Evolutionary conservation across 1,140 invertebrate species (phyloP).

Genomic region (Lutraria rhynchaena): DNA sequence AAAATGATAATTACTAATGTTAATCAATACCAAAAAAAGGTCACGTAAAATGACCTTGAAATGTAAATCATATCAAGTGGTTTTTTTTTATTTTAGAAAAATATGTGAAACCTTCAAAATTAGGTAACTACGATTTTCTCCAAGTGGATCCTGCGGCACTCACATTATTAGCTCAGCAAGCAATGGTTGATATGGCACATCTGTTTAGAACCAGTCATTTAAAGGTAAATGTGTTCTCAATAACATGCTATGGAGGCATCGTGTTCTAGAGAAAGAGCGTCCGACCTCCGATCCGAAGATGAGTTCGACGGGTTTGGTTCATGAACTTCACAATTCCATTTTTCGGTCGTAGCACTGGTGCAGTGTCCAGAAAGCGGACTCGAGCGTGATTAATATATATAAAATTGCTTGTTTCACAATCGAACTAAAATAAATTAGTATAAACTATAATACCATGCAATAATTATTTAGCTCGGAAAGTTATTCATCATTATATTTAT

Average conservation of each 20-base stretch:
- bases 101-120: not conserved
- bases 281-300: not conserved
- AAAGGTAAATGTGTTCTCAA: slow-evolving; percentile 57
- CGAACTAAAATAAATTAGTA: too few species aligned
- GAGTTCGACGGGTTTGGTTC: too few species aligned
- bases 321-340: not conserved
- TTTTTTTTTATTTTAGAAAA: not conserved
- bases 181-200: slow-evolving; percentile 75
- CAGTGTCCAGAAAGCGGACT: too few species aligned
- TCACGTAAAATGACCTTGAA: too few species aligned
- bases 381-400: too few species aligned
- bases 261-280: not conserved
- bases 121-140: slow-evolving; percentile 55
- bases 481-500: too few species aligned
- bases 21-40: too few species aligned
- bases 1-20: too few species aligned
- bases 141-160: slow-evolving; percentile 70
- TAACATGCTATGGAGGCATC: not conserved
- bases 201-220: slow-evolving; percentile 74
- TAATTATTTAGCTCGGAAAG: too few species aligned
- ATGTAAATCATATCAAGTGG: too few species aligned
- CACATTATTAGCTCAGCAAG: slow-evolving; percentile 70
- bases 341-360: not conserved
- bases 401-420: too few species aligned
- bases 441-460: too few species aligned